Evolutionary conservation across 2,797 vertebrate genomes (phyloP), one percentile per base, ranked within the genome.

Genomic region (Siniperca undulata): DNA sequence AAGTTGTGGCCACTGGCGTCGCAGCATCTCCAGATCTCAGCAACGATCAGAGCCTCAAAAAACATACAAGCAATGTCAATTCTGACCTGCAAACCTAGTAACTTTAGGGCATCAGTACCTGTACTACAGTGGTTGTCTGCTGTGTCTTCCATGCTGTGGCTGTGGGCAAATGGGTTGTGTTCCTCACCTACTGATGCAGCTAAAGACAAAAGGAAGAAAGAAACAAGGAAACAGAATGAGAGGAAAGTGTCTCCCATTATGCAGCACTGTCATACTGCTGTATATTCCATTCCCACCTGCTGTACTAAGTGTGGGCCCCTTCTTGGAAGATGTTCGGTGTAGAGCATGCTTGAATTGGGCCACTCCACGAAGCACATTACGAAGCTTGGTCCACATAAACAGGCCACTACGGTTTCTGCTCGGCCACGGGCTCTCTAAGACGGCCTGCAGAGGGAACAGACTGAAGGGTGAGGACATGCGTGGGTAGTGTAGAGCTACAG

Each of bases 301-400:
- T 88, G 90, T 53, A 61, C 90, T 90, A 55, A 94, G 89, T 11
- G 91, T 60, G 67, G 79, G 89, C 77, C 80, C 93, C 82, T 77
- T 95, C 67, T 87, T 90, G 22, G 91, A 61, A 10, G 93, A 62
- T 13, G 94, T 89, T 42, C 92, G 96, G 87, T 91, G 93, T 40
- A 97, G 90, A 40, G 95, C 94, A 16, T 96, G 96, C 78, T 97
- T 98, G 94, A 99, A 99, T 70, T 98, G 98, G 4, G 95, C 94
- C 77, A 98, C 96, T 67, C 97, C 98, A 27, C 89, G 96, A 40
- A 99, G 84, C 62, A 99, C 96, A 40, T 99, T 99, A 6, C 98
- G 96, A 68, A 99, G 92, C 92, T 99, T 99, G 78, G 97, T 98
- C 99, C 99, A 99, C 90, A 99, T 97, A 87, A 99, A 99, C 78